Evolutionary conservation across 1,140 invertebrate genomes (phyloP).

Genomic region (Carcinoscorpius rotundicauda): DNA sequence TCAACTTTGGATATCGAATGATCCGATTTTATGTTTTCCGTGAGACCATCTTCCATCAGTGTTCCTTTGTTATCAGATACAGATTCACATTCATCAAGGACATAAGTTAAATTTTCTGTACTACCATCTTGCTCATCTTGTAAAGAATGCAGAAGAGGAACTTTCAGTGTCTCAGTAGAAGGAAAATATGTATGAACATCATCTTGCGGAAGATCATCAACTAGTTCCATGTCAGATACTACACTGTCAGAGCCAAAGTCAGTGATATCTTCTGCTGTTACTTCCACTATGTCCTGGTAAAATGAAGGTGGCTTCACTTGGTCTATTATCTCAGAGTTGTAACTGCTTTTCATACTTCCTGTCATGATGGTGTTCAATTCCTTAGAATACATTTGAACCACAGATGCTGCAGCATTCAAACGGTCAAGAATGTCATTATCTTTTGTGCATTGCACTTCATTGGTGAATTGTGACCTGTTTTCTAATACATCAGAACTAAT

Average conservation of each 20-base stretch:
- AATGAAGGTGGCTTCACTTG: slow-evolving; percentile 48
- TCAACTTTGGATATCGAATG: slow-evolving; percentile 33
- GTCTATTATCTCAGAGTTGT: slow-evolving; percentile 41
- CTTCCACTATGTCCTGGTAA: slow-evolving; percentile 46
- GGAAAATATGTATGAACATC: slow-evolving; percentile 19
- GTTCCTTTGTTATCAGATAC: background rate
- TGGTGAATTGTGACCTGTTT: slow-evolving; percentile 17
- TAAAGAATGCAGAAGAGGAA: slow-evolving; percentile 1
- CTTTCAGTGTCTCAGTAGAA: slow-evolving; percentile 15
- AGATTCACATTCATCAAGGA: slow-evolving; percentile 6
- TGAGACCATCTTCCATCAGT: background rate
- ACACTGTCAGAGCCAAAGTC: slow-evolving; percentile 35
- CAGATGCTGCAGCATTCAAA: slow-evolving; percentile 26
- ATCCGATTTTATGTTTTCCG: background rate
- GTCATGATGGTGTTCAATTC: slow-evolving; percentile 24
- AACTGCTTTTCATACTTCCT: slow-evolving; percentile 31
- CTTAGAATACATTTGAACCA: slow-evolving; percentile 26
- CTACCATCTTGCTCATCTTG: slow-evolving; percentile 8
- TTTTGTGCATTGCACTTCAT: slow-evolving; percentile 15
- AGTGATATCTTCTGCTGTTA: slow-evolving; percentile 43
- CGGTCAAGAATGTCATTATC: slow-evolving; percentile 21
- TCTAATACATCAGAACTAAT: slow-evolving; percentile 48
- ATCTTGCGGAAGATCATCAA: slow-evolving; percentile 29
- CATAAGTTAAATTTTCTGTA: slow-evolving; percentile 16
- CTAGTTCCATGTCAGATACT: slow-evolving; percentile 40